These are phyloP conservation scores for Tor tambroides DNA, from an alignment of 2,113 vertebrate genomes.

Conservation along the genomic window DNA sequence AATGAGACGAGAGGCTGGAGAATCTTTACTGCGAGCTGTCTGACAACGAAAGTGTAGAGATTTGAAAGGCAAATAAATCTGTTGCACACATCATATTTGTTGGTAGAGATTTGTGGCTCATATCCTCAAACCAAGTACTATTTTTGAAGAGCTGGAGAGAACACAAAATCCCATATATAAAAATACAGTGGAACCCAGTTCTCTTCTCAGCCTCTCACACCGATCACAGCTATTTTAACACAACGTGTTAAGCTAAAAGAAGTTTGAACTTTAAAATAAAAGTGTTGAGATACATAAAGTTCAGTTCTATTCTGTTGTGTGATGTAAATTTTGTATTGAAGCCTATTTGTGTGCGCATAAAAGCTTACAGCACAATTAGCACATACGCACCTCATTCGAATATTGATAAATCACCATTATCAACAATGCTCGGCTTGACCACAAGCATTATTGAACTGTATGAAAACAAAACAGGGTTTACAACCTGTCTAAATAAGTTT, in stretches of 20 bases:
- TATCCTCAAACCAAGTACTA: not conserved
- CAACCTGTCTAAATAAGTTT: no score
- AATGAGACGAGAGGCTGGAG: slow-evolving; percentile 33
- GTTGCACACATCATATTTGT: not conserved
- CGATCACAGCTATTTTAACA: not conserved
- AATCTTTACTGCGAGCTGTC: slow-evolving; percentile 40
- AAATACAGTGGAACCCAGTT: not conserved
- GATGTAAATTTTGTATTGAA: no score
- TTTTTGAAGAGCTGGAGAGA: not conserved
- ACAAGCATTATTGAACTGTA: no score
- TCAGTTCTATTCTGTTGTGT: not conserved
- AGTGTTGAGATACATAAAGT: not conserved
- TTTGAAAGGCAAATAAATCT: slow-evolving; percentile 2
- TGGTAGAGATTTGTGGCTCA: not conserved
- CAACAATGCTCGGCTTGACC: no score
- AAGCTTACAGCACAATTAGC: no score
- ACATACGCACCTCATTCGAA: no score
- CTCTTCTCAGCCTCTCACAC: not conserved
- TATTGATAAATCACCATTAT: no score
- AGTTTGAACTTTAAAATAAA: not conserved
- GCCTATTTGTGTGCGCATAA: no score
- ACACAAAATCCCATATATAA: slow-evolving; percentile 1
- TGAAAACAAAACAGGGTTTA: no score
- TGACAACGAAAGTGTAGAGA: slow-evolving; percentile 7
- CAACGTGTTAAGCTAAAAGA: not conserved